Evolutionary conservation across 2,888 invertebrate genomes (phyloP).

Genomic region (Taenaris catops): DNA sequence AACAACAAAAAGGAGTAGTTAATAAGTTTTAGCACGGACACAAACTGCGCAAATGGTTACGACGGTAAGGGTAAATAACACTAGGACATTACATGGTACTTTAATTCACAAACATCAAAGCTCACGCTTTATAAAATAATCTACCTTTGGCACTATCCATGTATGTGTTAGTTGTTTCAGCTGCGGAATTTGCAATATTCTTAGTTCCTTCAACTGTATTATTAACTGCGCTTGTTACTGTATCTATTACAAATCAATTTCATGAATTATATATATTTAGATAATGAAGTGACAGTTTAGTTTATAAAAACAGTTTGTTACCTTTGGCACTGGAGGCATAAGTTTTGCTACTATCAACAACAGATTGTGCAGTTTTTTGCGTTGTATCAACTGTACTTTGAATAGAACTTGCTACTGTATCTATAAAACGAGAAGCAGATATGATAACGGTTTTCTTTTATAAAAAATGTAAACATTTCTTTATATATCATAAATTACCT

Average conservation of each 20-base stretch:
- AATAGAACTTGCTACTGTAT: conserved; percentile 16
- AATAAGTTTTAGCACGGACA: conserved; percentile 2
- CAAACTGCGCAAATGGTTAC: conserved; percentile 1
- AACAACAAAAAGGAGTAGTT: no score
- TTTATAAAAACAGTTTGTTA: no score
- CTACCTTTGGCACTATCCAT: conserved; percentile 58
- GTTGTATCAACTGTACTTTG: conserved; percentile 31
- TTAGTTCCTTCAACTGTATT: conserved; percentile 48
- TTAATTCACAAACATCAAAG: no score
- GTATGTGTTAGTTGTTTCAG: conserved; percentile 47
- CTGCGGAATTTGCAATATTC: conserved; percentile 41
- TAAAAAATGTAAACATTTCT: background rate
- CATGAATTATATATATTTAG: no score
- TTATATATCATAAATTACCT: conserved; percentile 21
- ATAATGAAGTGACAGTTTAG: no score
- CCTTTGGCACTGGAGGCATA: conserved; percentile 22
- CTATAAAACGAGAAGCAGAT: conserved; percentile 26
- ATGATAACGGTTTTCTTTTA: no score
- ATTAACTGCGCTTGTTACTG: conserved; percentile 34
- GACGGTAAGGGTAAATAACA: no score
- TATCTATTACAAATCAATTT: conserved; percentile 32
- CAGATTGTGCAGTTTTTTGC: conserved; percentile 40
- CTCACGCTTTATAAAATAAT: conserved; percentile 9
- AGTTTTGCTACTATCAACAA: conserved; percentile 30
- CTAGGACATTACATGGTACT: no score